These are phyloP conservation scores for Haliaeetus leucogaster DNA, from an alignment of 2,113 vertebrate species.

Conservation along the genomic window DNA sequence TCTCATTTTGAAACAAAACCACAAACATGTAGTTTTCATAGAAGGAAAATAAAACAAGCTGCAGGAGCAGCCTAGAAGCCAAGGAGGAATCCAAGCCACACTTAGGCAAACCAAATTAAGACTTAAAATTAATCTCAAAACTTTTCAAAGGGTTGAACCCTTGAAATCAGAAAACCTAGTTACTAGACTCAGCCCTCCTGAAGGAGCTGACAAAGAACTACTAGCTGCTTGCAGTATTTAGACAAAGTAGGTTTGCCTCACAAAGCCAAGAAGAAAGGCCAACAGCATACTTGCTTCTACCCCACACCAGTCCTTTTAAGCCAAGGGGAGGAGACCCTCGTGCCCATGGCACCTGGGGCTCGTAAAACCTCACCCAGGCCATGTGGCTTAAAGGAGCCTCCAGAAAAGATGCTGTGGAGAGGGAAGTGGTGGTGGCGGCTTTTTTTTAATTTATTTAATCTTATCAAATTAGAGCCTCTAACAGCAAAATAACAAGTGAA, in stretches of 20 bases:
- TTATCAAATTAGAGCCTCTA: background rate
- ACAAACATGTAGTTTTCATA: background rate
- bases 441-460: too few species aligned
- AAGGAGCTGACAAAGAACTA: background rate
- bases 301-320: background rate
- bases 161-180: background rate
- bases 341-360: background rate
- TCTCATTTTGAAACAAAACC: background rate
- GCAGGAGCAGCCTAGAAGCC: background rate
- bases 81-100: background rate
- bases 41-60: background rate
- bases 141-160: background rate
- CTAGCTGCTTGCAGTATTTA: background rate
- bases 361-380: background rate
- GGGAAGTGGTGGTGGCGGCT: rapidly evolving
- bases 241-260: rapidly evolving
- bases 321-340: background rate
- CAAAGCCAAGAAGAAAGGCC: background rate
- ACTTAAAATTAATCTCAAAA: background rate
- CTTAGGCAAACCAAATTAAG: background rate
- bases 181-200: background rate
- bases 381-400: background rate
- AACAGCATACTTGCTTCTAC: rapidly evolving
- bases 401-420: background rate
- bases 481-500: background rate